Conservation (phyloP, 2,888 invertebrate species). For the Amphiduros pacificus region DNA sequence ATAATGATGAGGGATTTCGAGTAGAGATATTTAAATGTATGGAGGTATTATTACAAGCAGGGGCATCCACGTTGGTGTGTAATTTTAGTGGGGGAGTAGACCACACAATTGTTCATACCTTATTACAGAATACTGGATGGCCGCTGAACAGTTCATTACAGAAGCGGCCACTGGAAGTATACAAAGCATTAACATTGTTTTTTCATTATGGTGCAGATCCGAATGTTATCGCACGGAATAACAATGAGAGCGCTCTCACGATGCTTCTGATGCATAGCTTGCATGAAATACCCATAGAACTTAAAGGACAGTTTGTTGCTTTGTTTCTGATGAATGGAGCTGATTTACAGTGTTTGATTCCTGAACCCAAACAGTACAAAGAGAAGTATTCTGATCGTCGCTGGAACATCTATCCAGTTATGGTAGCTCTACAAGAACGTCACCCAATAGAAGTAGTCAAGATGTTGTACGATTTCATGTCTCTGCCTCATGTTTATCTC, state of each 20-base stretch:
- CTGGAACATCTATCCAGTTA: constrained; percentile 16
- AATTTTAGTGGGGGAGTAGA: constrained; percentile 6
- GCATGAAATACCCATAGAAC: constrained; percentile 7
- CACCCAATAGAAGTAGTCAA: constrained; percentile 13
- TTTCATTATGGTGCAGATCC: constrained; percentile 15
- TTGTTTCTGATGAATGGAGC: constrained; percentile 15
- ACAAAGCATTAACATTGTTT: constrained; percentile 13
- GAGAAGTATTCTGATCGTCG: constrained; percentile 10
- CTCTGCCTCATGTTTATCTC: constrained; percentile 7
- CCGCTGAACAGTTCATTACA: constrained; percentile 12
- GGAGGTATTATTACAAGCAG: neutral
- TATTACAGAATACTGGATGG: constrained; percentile 17
- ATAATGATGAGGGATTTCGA: neutral
- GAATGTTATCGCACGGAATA: constrained; percentile 10
- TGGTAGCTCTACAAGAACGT: constrained; percentile 9
- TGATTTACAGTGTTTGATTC: constrained; percentile 11
- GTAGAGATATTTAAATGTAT: constrained; percentile 10
- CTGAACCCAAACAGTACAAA: constrained; percentile 14
- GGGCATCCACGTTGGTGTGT: constrained; percentile 8
- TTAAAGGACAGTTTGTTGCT: constrained; percentile 2
- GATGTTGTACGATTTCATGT: constrained; percentile 16
- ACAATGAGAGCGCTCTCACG: constrained; percentile 11
- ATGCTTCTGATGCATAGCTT: constrained; percentile 17
- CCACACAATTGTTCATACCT: constrained; percentile 16
- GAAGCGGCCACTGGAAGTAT: constrained; percentile 10